Evolutionary conservation across 2,888 invertebrate genomes (phyloP).

Genomic region (Caenorhabditis japonica): DNA sequence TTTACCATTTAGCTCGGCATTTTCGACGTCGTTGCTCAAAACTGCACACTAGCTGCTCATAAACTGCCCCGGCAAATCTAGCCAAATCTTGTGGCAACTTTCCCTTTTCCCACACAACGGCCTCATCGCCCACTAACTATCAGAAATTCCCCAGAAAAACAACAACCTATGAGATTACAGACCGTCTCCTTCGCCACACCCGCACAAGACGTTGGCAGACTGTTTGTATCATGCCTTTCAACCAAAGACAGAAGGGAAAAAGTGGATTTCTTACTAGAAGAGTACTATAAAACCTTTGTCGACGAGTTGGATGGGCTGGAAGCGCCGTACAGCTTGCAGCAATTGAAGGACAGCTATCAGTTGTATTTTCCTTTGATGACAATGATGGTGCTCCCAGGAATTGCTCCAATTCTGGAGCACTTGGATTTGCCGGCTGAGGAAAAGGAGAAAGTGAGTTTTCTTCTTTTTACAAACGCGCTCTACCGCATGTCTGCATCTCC

Average conservation of each 20-base stretch:
- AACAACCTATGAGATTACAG: conserved; percentile 24
- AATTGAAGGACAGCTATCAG: conserved; percentile 39
- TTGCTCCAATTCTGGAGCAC: conserved; percentile 32
- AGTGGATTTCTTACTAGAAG: conserved; percentile 21
- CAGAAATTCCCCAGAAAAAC: too few relatives aligned
- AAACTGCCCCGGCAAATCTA: too few relatives aligned
- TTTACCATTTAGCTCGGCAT: too few relatives aligned
- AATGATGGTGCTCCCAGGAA: conserved; percentile 35
- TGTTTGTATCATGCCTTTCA: conserved; percentile 21
- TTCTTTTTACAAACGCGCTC: background rate
- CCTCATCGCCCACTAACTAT: too few relatives aligned
- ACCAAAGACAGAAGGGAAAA: conserved; percentile 37
- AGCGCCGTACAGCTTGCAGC: conserved; percentile 39
- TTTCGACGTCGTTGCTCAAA: too few relatives aligned
- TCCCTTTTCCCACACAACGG: too few relatives aligned
- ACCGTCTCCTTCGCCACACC: conserved; percentile 29
- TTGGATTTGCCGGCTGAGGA: conserved; percentile 13
- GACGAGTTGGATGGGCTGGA: conserved; percentile 24
- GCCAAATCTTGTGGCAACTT: too few relatives aligned
- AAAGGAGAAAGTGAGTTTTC: conserved; percentile 1
- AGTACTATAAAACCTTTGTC: conserved; percentile 40
- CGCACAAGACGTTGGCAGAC: conserved; percentile 28
- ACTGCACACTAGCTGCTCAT: too few relatives aligned
- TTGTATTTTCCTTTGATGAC: conserved; percentile 28
- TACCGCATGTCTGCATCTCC: too few relatives aligned